phyloP scores from a whole-genome alignment of 1,140 invertebrate species.

The Palaemon carinicauda region DNA sequence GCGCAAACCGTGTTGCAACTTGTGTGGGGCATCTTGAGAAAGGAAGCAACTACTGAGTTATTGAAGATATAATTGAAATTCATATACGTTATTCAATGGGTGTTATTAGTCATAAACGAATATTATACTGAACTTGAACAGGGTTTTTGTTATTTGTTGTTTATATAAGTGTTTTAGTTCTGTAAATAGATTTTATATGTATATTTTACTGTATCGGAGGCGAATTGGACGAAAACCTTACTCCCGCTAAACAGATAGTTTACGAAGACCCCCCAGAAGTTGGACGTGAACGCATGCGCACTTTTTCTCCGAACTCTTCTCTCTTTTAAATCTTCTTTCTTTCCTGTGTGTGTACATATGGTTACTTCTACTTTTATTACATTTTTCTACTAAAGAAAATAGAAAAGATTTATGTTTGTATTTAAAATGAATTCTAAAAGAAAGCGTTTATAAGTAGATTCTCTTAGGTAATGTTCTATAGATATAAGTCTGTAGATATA shows the following conservation, averaged over 20 bases:
- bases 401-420: slow-evolving; percentile 55
- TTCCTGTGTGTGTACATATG: slow-evolving; percentile 10
- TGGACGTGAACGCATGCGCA: background rate
- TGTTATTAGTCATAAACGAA: too few relatives aligned
- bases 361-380: slow-evolving; percentile 52
- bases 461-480: slow-evolving; percentile 52
- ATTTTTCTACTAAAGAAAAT: slow-evolving; percentile 54
- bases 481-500: slow-evolving; percentile 39
- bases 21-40: too few relatives aligned
- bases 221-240: background rate
- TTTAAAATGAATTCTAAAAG: slow-evolving; percentile 55
- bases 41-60: too few relatives aligned
- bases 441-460: slow-evolving; percentile 54
- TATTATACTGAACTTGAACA: too few relatives aligned
- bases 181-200: too few relatives aligned
- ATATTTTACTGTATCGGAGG: too few relatives aligned
- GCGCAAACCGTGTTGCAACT: background rate
- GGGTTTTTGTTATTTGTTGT: too few relatives aligned
- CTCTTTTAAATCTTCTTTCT: background rate
- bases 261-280: too few relatives aligned
- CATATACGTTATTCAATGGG: too few relatives aligned
- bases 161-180: too few relatives aligned
- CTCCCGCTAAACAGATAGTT: too few relatives aligned
- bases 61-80: too few relatives aligned
- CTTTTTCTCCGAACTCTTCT: background rate